phyloP scores from a whole-genome alignment of 2,888 invertebrate species.

The Sarcophaga rosellei region DNA sequence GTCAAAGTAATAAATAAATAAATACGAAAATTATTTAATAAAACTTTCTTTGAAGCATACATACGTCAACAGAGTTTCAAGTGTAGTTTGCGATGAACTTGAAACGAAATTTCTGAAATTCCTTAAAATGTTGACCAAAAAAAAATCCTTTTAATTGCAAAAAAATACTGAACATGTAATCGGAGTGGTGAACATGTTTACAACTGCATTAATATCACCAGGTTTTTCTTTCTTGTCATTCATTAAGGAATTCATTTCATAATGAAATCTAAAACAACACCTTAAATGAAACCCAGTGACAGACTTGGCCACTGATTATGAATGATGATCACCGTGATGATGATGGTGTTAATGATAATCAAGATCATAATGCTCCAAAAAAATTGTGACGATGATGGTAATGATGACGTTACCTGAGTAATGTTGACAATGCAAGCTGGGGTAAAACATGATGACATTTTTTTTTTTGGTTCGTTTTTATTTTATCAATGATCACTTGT shows the following conservation, averaged over 20 bases:
- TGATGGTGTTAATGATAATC: slow-evolving; percentile 37
- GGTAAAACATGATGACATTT: not conserved
- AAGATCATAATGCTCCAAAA: too few relatives aligned
- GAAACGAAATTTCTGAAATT: slow-evolving; percentile 23
- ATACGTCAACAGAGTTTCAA: slow-evolving; percentile 21
- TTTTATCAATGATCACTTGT: slow-evolving; percentile 10
- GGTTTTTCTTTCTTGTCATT: slow-evolving; percentile 11
- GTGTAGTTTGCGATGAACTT: slow-evolving; percentile 31
- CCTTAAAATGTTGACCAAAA: not conserved
- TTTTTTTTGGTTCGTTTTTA: slow-evolving; percentile 6
- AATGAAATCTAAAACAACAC: slow-evolving; percentile 37
- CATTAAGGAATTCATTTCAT: not conserved
- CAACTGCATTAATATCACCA: not conserved
- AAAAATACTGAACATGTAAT: slow-evolving; percentile 25
- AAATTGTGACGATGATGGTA: slow-evolving; percentile 35
- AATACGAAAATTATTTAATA: not conserved
- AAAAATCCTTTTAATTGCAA: slow-evolving; percentile 4
- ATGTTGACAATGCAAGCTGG: slow-evolving; percentile 25
- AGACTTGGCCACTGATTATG: too few relatives aligned
- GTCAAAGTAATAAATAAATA: slow-evolving; percentile 25
- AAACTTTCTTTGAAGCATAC: too few relatives aligned
- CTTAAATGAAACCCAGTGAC: slow-evolving; percentile 9
- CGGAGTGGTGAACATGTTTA: slow-evolving; percentile 34
- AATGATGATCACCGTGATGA: too few relatives aligned
- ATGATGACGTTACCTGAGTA: slow-evolving; percentile 53